These are phyloP conservation scores for Cyprinodon tularosa DNA, from an alignment of 2,113 vertebrate species.

Conservation along the genomic window DNA sequence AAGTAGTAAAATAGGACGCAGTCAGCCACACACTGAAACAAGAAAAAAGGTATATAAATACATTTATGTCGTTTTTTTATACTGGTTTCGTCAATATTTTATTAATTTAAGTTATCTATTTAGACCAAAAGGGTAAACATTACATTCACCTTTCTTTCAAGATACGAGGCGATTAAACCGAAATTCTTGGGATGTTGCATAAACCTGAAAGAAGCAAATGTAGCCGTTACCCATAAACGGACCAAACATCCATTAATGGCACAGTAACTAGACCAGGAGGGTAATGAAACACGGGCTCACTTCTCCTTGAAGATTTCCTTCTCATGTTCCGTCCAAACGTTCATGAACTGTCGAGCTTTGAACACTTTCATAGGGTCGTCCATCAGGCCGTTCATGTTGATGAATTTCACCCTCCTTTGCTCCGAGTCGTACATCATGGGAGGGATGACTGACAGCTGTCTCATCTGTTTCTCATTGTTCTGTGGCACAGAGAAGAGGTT, in stretches of 20 bases:
- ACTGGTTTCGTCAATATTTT: neutral
- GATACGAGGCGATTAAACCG: conserved; percentile 94
- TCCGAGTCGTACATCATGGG: conserved; percentile 99
- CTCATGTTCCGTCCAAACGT: conserved; percentile 98
- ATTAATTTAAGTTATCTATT: neutral
- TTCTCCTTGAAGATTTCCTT: conserved; percentile 99
- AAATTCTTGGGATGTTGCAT: conserved; percentile 99
- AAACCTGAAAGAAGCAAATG: conserved; percentile 82
- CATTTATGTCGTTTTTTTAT: neutral
- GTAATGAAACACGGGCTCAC: conserved; percentile 76
- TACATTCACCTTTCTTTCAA: conserved; percentile 96
- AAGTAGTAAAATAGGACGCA: conserved; percentile 98
- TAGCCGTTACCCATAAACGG: conserved; percentile 11
- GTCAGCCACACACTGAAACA: conserved; percentile 91
- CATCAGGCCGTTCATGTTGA: conserved; percentile 99
- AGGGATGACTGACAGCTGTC: conserved; percentile 97
- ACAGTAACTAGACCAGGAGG: neutral
- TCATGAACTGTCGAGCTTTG: conserved; percentile 99
- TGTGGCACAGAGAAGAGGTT: conserved; percentile 50
- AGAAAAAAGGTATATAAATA: neutral
- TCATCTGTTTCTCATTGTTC: conserved; percentile 99
- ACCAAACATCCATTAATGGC: neutral
- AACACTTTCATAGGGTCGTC: conserved; percentile 98
- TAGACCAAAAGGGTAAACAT: neutral
- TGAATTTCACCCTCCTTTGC: conserved; percentile 96